Evolutionary conservation across 2,797 vertebrate genomes (phyloP).

Genomic region (Denticeps clupeoides): DNA sequence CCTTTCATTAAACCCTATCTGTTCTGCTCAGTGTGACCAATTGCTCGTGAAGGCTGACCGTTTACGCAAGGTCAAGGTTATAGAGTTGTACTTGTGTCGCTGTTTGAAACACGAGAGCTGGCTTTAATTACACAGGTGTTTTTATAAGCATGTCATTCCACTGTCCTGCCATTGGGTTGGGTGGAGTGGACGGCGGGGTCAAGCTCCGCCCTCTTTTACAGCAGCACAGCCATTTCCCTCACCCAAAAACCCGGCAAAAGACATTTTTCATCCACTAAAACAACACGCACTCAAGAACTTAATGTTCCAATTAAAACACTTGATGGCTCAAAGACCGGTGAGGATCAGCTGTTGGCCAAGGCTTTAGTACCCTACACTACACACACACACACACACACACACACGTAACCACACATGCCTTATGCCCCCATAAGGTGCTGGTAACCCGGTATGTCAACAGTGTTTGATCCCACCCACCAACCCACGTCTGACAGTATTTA

Average conservation of each 20-base stretch:
- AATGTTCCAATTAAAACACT: neutral
- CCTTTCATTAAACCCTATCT: slow-evolving; percentile 58
- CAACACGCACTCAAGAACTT: neutral
- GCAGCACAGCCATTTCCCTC: slow-evolving; percentile 12
- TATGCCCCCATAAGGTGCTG: neutral
- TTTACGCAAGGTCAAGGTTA: slow-evolving; percentile 13
- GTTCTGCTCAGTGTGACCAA: slow-evolving; percentile 48
- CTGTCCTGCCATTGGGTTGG: slow-evolving; percentile 40
- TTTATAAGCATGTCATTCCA: slow-evolving; percentile 44
- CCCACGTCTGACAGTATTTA: neutral
- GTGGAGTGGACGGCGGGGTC: slow-evolving; percentile 19
- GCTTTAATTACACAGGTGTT: slow-evolving; percentile 59
- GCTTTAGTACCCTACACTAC: neutral
- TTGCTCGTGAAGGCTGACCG: slow-evolving; percentile 11
- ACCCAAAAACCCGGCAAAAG: neutral
- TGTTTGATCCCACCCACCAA: neutral
- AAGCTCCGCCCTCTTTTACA: slow-evolving; percentile 9
- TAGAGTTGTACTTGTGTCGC: slow-evolving; percentile 24
- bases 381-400: too few species aligned
- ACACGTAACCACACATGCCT: neutral
- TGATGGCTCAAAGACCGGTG: too few species aligned
- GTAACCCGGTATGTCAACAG: neutral
- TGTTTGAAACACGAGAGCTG: slow-evolving; percentile 53
- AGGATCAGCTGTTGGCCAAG: neutral
- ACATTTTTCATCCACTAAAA: neutral